Percentiles rank a stretch among this genome's conserved stretches.
Evolutionary conservation across 2,113 vertebrate genomes (phyloP).

Genomic region (Corydoras maculifer): DNA sequence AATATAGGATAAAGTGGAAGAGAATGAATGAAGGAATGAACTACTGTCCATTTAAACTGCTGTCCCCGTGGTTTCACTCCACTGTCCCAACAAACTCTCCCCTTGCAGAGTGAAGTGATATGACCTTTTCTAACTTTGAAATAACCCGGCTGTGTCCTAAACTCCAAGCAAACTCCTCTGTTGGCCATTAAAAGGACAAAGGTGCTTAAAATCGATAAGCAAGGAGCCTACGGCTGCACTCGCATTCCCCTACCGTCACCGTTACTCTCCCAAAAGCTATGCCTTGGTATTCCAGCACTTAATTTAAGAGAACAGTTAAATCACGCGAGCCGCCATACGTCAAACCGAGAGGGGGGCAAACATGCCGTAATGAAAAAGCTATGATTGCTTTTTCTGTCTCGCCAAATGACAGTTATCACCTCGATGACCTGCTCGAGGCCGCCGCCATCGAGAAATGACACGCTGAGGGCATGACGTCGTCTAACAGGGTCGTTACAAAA

Average conservation of each 20-base stretch:
- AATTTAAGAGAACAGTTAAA: constrained; percentile 99
- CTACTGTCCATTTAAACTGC: too few relatives aligned
- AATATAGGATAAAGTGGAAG: too few relatives aligned
- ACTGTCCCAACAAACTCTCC: neutral
- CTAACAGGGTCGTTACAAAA: constrained; percentile 99
- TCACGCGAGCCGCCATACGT: constrained; percentile 98
- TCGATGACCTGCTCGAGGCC: constrained; percentile 98
- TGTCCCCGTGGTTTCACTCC: neutral
- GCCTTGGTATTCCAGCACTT: constrained; percentile 96
- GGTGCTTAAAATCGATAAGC: constrained; percentile 72
- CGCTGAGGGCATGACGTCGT: constrained; percentile 99
- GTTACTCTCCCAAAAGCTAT: constrained; percentile 91
- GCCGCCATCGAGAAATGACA: constrained; percentile 93
- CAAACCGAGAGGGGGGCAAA: constrained; percentile 84
- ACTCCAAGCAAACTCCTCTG: constrained; percentile 56
- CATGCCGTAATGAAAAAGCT: constrained; percentile 99
- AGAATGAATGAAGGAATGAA: too few relatives aligned
- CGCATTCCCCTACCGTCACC: constrained; percentile 76
- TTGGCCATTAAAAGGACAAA: constrained; percentile 63
- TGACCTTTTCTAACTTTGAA: constrained; percentile 49
- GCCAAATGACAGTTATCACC: constrained; percentile 99
- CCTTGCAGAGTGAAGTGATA: neutral
- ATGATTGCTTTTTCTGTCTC: constrained; percentile 99
- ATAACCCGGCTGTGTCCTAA: constrained; percentile 41
- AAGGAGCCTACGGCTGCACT: constrained; percentile 74